Base-by-base conservation (phyloP, 1,140 invertebrate genomes). In the Cyphomyrmex costatus region DNA sequence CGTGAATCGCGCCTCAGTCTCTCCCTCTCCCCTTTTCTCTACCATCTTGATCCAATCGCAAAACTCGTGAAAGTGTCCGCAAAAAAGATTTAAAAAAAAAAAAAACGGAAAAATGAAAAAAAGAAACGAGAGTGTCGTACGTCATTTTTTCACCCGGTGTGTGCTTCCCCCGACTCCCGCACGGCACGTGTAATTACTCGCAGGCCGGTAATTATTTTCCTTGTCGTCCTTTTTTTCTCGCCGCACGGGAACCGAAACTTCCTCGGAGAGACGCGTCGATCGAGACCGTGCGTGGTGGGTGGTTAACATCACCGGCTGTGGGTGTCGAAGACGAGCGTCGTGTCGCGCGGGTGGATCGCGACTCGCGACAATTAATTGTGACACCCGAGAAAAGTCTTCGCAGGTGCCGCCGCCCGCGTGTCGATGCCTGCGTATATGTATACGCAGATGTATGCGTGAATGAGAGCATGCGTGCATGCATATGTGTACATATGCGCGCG, bases 121-220 rank as follows among this genome's bases (percentile, higher is more conserved):
- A 21, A 78, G 30, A 21, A 85, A 36, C 49, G 68, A 86, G 86
- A 85, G 53, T 24, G 78, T 58, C 46, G 21, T 30, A 30, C 16
- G 71, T 58, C 61, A 24, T 83, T 74, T 65, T 63, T 74, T 80
- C 65, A 56, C n/a, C 30, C 65, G 76, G 30, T 56, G 73, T 56
- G 73, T n/a, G 6, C 30, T 51, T 42, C 19, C 19, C 19, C 36
- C 66, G 68, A 42, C 6, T 36, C 46, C 56, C 51, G 46, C 77
- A 33, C 12, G 49, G 4, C 5, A 49, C 86, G 79, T 61, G 36
- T 83, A 88, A 88, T 88, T 88, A 88, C 71, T 74, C 79, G 68
- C 79, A 66, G 63, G 58, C 21, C 56, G 77, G 73, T 87, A 90
- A 91, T 91, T 89, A 89, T 87, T 87, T 86, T 89, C 76, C 56